Evolutionary conservation across 2,888 invertebrate genomes (phyloP).

Genomic region (Hofmannophila pseudospretella): DNA sequence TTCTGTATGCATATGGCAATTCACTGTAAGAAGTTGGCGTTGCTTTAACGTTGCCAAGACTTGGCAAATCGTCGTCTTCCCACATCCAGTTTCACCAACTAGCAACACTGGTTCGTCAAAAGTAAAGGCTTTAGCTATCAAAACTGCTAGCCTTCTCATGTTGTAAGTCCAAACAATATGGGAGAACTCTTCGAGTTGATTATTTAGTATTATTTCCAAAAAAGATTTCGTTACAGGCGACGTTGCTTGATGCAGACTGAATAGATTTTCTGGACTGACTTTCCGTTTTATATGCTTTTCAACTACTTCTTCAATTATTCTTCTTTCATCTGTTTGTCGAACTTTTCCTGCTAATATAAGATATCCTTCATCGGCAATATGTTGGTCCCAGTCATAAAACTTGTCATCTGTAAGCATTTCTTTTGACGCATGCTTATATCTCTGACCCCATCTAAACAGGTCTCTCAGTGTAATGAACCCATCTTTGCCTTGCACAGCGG

Average conservation of each 20-base stretch:
- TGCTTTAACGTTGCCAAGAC: slow-evolving; percentile 84
- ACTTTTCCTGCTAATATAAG: slow-evolving; percentile 96
- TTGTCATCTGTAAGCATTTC: slow-evolving; percentile 73
- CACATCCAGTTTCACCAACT: slow-evolving; percentile 98
- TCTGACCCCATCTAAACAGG: slow-evolving; percentile 97
- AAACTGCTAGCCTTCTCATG: slow-evolving; percentile 88
- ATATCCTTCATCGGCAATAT: slow-evolving; percentile 97
- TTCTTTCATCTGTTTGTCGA: slow-evolving; percentile 88
- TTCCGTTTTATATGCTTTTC: slow-evolving; percentile 87
- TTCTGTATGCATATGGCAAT: slow-evolving; percentile 99
- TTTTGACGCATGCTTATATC: slow-evolving; percentile 86
- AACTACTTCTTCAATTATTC: slow-evolving; percentile 87
- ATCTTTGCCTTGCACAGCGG: slow-evolving; percentile 94
- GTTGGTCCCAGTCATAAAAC: slow-evolving; percentile 97
- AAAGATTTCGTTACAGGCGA: slow-evolving; percentile 87
- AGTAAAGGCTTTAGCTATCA: slow-evolving; percentile 89
- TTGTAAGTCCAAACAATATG: slow-evolving; percentile 97
- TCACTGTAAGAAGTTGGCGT: slow-evolving; percentile 87
- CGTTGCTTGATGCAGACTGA: slow-evolving; percentile 81
- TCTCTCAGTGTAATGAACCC: slow-evolving; percentile 96
- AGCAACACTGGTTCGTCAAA: slow-evolving; percentile 96
- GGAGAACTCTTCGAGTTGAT: slow-evolving; percentile 76
- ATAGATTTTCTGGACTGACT: slow-evolving; percentile 84
- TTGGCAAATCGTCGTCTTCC: slow-evolving; percentile 97
- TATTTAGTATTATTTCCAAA: slow-evolving; percentile 80